Evolutionary conservation across 1,140 invertebrate species (phyloP), one percentile per base, ranked within the genome.

Genomic region (Drosophila serrata): DNA sequence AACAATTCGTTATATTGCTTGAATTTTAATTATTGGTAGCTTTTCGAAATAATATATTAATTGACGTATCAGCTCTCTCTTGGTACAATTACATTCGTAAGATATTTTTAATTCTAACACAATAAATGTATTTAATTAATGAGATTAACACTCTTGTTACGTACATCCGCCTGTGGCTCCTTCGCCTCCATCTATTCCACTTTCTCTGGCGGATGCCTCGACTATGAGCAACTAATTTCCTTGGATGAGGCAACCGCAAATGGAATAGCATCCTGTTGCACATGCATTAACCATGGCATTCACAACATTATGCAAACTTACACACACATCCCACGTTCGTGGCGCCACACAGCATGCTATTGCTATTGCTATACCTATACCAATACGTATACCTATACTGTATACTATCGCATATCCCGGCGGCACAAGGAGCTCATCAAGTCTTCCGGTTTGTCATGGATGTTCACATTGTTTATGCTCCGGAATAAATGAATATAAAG

Each of bases 401-500:
- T 17, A 17, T 29, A 43, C 24, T 45, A 72, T 69, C 33, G 33
- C 51, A 55, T 55, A 55, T 55, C 51, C 42, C 40, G 48, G 64
- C 40, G 48, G 64, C 64, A 57, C 68, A 69, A 69, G 29, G 31
- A 49, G 56, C 74, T 60, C 55, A 43, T 62, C 53, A 57, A 60
- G 42, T 43, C 40, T 68, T 69, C 75, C 74, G 75, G 77, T 74
- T 68, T 39, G 62, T 69, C 59, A n/a, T 49, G 65, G 67, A 57
- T 73, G 75, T 42, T 60, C 76, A 79, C 43, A 76, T 69, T 76
- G 68, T 72, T 72, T 72, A 72, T 63, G 75, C 51, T 46, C 58
- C 58, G 57, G 81, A 79, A 84, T 84, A 85, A 84, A 84, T 84
- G 81, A 84, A 84, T 84, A 84, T 80, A 84, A 84, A 84, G 65